Evolutionary conservation across 1,140 invertebrate genomes (phyloP).

Genomic region (Leptinotarsa undecemlineata): DNA sequence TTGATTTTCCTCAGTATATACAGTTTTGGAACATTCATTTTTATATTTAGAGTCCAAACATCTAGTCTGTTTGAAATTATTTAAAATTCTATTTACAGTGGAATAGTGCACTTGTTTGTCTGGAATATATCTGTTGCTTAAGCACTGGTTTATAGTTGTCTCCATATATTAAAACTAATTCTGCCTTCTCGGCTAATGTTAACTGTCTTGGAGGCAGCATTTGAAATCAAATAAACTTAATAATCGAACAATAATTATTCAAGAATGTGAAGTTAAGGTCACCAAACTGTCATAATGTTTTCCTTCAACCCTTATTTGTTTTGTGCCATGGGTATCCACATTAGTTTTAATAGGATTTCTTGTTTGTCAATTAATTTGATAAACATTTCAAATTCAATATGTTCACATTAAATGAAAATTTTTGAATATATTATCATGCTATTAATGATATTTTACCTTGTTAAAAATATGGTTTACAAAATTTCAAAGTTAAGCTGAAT

Average conservation of each 20-base stretch:
- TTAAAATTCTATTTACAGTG: not conserved
- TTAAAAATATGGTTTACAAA: not conserved
- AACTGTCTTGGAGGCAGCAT: no score
- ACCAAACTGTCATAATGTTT: conserved; percentile 1
- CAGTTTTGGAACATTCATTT: not conserved
- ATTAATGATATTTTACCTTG: not conserved
- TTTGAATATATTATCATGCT: not conserved
- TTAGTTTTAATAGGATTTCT: not conserved
- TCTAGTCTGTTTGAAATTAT: not conserved
- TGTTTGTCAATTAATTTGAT: not conserved
- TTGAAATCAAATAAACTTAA: not conserved
- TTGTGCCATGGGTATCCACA: not conserved
- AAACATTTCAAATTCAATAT: not conserved
- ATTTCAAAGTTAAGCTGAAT: not conserved
- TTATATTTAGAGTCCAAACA: not conserved
- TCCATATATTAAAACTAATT: conserved; percentile 9
- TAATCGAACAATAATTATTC: conserved; percentile 6
- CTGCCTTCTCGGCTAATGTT: not conserved
- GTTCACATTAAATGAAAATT: not conserved
- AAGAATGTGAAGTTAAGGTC: not conserved
- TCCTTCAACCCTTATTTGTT: not conserved
- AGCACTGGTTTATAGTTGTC: conserved; percentile 10
- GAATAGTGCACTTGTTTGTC: not conserved
- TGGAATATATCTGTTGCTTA: conserved; percentile 6
- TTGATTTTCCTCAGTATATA: not conserved